phyloP scores from a whole-genome alignment of 2,797 vertebrate species.

The Chaetophractus vellerosus region DNA sequence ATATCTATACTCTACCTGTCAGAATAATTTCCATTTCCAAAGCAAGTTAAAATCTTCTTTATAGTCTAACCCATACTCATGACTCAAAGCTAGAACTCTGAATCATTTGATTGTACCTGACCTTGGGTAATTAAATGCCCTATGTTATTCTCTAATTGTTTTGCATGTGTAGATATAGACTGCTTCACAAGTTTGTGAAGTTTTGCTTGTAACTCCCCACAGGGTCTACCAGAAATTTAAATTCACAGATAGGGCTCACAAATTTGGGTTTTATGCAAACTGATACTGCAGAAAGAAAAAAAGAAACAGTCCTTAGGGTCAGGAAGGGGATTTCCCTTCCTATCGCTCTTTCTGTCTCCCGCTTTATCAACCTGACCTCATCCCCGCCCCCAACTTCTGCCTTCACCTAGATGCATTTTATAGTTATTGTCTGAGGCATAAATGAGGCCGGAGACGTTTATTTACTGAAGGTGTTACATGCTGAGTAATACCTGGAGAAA shows the following conservation, averaged over 20 bases:
- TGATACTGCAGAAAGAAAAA: neutral
- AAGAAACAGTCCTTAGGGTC: neutral
- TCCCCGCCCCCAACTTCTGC: neutral
- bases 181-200: neutral
- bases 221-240: neutral
- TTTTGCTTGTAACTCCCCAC: neutral
- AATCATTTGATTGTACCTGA: constrained; percentile 60
- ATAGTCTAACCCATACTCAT: neutral
- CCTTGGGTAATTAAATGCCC: constrained; percentile 8
- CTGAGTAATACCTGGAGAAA: constrained; percentile 79
- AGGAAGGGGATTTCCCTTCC: constrained; percentile 50
- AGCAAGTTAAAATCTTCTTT: constrained; percentile 11
- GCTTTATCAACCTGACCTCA: constrained; percentile 60
- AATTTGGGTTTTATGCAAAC: constrained; percentile 47
- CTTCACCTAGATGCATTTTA: constrained; percentile 27
- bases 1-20: neutral
- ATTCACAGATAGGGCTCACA: neutral
- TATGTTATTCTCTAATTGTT: constrained; percentile 37
- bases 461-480: constrained; percentile 26
- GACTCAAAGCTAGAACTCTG: constrained; percentile 12
- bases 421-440: constrained; percentile 29
- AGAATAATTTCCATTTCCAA: constrained; percentile 42
- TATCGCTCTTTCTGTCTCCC: neutral
- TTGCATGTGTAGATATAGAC: constrained; percentile 14
- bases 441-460: neutral